Base-by-base conservation (phyloP, 2,888 invertebrate species). In the Lithosia quadra region DNA sequence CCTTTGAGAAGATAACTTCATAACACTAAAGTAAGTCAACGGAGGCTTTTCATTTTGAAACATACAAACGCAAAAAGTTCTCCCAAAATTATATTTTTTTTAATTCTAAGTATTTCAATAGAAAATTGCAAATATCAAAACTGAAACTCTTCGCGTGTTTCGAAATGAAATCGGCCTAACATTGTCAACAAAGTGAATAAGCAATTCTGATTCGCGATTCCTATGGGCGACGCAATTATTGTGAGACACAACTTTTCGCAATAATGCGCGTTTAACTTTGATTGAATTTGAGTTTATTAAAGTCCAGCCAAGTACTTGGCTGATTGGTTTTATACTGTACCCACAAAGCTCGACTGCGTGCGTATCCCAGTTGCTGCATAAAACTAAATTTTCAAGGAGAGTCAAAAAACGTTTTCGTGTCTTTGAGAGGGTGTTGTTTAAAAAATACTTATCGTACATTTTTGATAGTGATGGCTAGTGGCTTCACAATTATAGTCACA, bases 191-290 rank as follows among this genome's bases (percentile, higher is more conserved):
- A 59, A 59, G 5, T 59, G 11, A 59, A 34, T 34, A 21, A 59
- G 59, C 36, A 36, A 60, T 49, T 49, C n/a, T 49, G 22, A 36
- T 22, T 15, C 22, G 36, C 36, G 4, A 24, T 18, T 49, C 9
- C n/a, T 49, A 1, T n/a, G 9, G 49, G n/a, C n/a, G 49, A 49
- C 49, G 49, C 49, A n/a, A 8, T 49, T 49, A 49, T n/a, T 49
- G 49, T 39, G 59, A 39, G 22, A 18, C 39, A 60, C 39, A 60
- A 60, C 15, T 39, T 60, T 60, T 60, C 39, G 15, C 24, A 60
- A 39, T 39, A 60, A 15, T 60, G 18, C 22, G 22, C 60, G 22
- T 39, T 39, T 39, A 18, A 60, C 24, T 39, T 39, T 18, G 22
- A 39, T 39, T 39, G 39, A 60, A 36, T 60, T 60, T 60, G 39